Evolutionary conservation across 2,113 vertebrate species (phyloP), one percentile per base, ranked within the genome.

Genomic region (Arizona elegans): DNA sequence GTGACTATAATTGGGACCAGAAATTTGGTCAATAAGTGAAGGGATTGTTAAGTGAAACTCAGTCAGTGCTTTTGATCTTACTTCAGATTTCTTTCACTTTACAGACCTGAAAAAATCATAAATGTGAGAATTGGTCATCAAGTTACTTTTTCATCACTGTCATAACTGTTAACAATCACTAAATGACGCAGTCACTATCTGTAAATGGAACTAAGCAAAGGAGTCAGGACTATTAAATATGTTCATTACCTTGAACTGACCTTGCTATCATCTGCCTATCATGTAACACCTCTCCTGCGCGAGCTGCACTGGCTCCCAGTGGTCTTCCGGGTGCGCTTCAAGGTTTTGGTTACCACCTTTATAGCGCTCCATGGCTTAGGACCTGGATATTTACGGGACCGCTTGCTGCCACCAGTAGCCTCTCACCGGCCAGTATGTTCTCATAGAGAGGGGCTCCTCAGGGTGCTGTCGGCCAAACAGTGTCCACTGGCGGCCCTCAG

Each of bases 141-240:
- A 81, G 17, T 38, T 81, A 81, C 15, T 38, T 81, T 38, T 81
- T 81, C n/a, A 38, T 38, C 33, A 38, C 6, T 38, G 33, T 81
- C 70, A 81, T 81, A 8, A 81, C 70, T 81, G 7, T 81, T 19
- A 81, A 81, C 70, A 38, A 38, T 33, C 33, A 38, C 8, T 21
- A 81, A 8, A 81, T 3, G 8, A 81, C 7, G 0, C 17, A 81
- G 8, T 81, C 17, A 38, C 70, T 81, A 81, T 8, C 65, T 81
- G 2, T 97, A 97, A 97, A 97, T 75, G 96, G 96, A 97, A 97
- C 97, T 97, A 97, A 97, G 97, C 97, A 97, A 96, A 97, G 17
- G 70, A 81, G 70, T 17, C 33, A 38, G 70, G 70, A 81, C n/a
- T 81, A 81, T 81, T 81, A 81, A 19, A 81, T 38, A 81, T 38